phyloP scores from a whole-genome alignment of 30 jellyfish, hydroid and myxozoan genomes.

The Sanderia malayensis region DNA sequence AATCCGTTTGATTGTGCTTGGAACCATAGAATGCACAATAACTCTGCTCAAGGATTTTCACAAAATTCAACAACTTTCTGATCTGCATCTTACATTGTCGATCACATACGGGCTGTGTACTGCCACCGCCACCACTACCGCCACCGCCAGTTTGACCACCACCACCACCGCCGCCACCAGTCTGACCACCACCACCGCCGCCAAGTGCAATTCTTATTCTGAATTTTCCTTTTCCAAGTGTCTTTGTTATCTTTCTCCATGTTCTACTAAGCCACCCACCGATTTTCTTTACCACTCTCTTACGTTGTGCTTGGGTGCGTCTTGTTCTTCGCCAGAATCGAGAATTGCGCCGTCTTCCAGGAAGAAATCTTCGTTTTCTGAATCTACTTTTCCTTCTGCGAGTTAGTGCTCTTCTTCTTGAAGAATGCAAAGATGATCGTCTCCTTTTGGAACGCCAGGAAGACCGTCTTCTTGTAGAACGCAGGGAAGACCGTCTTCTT shows the following conservation, averaged over 20 bases:
- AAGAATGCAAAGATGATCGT: not conserved
- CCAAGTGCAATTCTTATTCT: constrained; percentile 5
- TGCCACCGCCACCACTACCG: constrained; percentile 3
- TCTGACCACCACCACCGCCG: constrained; percentile 11
- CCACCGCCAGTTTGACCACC: not conserved
- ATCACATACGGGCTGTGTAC: constrained; percentile 4
- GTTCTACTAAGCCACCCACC: constrained; percentile 14
- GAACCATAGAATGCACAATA: constrained; percentile 14
- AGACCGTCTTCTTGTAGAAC: constrained; percentile 6
- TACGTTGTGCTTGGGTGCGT: not conserved
- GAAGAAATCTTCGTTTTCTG: not conserved
- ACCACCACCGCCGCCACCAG: constrained; percentile 4
- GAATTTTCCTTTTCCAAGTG: constrained; percentile 1
- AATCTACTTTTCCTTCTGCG: not conserved
- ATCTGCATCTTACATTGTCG: constrained; percentile 3
- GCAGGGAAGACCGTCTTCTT: constrained; percentile 6
- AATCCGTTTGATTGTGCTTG: not conserved
- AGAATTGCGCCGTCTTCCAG: constrained; percentile 4
- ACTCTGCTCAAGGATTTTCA: not conserved
- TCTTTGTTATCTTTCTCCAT: constrained; percentile 2
- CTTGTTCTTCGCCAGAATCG: constrained; percentile 19
- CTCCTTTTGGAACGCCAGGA: not conserved
- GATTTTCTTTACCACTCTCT: not conserved
- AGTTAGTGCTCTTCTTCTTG: not conserved
- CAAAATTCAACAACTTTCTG: constrained; percentile 1